Percentiles rank a stretch among this genome's conserved stretches.
Conservation (phyloP, 2,888 invertebrate species). For the Drosophila eohydei region DNA sequence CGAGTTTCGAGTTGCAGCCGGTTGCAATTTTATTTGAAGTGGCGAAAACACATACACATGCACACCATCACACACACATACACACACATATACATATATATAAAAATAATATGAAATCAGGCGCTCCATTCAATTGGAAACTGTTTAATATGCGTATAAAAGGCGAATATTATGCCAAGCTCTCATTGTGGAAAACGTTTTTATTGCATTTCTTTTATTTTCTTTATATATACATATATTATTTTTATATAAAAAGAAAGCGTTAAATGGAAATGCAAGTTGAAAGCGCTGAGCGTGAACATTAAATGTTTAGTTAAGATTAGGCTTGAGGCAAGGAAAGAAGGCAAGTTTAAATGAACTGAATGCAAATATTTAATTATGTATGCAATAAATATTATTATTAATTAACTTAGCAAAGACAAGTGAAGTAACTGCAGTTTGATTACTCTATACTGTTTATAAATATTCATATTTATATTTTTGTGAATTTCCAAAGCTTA, state of each 20-base stretch:
- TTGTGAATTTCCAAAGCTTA: neutral
- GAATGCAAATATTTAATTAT: neutral
- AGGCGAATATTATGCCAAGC: slow-evolving; percentile 57
- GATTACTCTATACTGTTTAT: neutral
- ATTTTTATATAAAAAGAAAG: slow-evolving; percentile 2
- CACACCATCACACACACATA: slow-evolving; percentile 14
- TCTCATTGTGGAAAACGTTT: slow-evolving; percentile 32
- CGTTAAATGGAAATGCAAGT: neutral
- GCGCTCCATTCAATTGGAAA: slow-evolving; percentile 72
- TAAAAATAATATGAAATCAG: slow-evolving; percentile 66
- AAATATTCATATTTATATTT: neutral
- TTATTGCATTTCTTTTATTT: slow-evolving; percentile 19
- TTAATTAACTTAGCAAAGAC: neutral
- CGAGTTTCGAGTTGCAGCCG: slow-evolving; percentile 40
- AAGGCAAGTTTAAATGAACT: neutral
- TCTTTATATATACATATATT: neutral
- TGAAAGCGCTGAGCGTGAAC: slow-evolving; percentile 2
- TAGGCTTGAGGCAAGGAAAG: neutral
- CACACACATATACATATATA: slow-evolving; percentile 2
- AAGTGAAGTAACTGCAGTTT: neutral
- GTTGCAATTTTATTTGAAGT: slow-evolving; percentile 51
- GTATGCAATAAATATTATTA: no score
- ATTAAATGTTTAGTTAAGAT: slow-evolving; percentile 13
- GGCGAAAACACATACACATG: slow-evolving; percentile 31
- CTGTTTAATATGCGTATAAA: slow-evolving; percentile 75